These are phyloP conservation scores for Tamias sibiricus DNA, from an alignment of 2,113 vertebrate species.

Conservation along the genomic window DNA sequence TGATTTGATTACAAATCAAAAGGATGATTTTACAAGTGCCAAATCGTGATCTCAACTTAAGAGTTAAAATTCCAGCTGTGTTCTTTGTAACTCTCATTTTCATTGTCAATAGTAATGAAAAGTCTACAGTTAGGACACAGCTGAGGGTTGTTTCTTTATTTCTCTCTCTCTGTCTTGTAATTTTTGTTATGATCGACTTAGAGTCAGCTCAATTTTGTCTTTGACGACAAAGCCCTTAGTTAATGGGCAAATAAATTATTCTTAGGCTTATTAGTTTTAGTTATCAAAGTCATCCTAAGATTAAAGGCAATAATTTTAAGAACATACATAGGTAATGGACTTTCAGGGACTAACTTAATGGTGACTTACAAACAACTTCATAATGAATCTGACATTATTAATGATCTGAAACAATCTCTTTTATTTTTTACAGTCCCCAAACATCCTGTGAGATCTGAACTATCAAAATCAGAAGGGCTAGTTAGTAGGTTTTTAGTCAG, in stretches of 20 bases:
- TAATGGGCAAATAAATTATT: conserved; percentile 49
- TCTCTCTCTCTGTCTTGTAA: not conserved
- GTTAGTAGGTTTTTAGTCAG: not conserved
- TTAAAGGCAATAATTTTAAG: conserved; percentile 21
- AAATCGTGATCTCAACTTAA: conserved; percentile 65
- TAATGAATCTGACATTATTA: conserved; percentile 29
- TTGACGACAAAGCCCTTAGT: conserved; percentile 18
- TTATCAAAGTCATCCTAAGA: not conserved
- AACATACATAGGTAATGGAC: not conserved
- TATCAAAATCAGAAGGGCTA: not conserved
- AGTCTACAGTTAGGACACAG: conserved; percentile 56
- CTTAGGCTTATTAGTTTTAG: not conserved
- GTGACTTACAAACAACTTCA: not conserved
- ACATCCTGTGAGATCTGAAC: not conserved
- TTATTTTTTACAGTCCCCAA: not conserved
- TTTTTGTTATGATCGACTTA: conserved; percentile 10
- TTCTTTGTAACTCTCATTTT: conserved; percentile 73
- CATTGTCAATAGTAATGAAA: conserved; percentile 60
- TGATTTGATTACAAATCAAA: conserved; percentile 78
- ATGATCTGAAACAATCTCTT: conserved; percentile 1
- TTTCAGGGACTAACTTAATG: not conserved
- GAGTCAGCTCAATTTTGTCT: conserved; percentile 27
- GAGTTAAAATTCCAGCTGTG: conserved; percentile 78
- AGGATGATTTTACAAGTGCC: conserved; percentile 71
- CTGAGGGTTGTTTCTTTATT: not conserved